A percentile compares a stretch with the other conserved stretches of the same genome.
Evolutionary conservation across 2,113 vertebrate species (phyloP).

Genomic region (Oryzias javanicus): DNA sequence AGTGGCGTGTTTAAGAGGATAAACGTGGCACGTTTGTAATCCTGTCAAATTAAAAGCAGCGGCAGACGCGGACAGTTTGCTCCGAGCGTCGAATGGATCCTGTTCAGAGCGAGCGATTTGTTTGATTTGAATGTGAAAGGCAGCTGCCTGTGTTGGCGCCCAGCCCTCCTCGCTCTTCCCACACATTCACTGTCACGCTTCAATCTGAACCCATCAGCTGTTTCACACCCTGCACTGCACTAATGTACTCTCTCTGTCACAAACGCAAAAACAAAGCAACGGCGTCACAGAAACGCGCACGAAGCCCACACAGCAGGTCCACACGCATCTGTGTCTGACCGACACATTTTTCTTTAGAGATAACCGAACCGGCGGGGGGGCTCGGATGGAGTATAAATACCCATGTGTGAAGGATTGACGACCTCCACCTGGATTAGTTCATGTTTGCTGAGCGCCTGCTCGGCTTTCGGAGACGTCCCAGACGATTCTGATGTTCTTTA

Average conservation of each 20-base stretch:
- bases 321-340: constrained; percentile 29
- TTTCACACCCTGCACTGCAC: constrained; percentile 29
- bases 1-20: not conserved
- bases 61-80: not conserved
- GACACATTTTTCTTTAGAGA: constrained; percentile 15
- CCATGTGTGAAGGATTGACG: constrained; percentile 10
- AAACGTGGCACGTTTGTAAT: not conserved
- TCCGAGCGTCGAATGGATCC: not conserved
- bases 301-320: constrained; percentile 34
- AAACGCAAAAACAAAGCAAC: constrained; percentile 11
- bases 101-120: constrained; percentile 7
- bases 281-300: constrained; percentile 19
- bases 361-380: not conserved
- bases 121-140: constrained; percentile 47
- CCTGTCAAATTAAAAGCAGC: not conserved
- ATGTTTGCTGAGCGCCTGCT: not conserved
- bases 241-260: constrained; percentile 16
- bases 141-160: constrained; percentile 56
- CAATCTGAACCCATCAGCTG: constrained; percentile 58
- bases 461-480: not conserved
- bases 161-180: constrained; percentile 45
- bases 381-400: constrained; percentile 22
- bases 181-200: constrained; percentile 51
- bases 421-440: constrained; percentile 9
- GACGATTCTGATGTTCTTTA: not conserved